These are phyloP conservation scores for Tachycineta bicolor DNA, from an alignment of 2,113 vertebrate genomes.

Conservation along the genomic window DNA sequence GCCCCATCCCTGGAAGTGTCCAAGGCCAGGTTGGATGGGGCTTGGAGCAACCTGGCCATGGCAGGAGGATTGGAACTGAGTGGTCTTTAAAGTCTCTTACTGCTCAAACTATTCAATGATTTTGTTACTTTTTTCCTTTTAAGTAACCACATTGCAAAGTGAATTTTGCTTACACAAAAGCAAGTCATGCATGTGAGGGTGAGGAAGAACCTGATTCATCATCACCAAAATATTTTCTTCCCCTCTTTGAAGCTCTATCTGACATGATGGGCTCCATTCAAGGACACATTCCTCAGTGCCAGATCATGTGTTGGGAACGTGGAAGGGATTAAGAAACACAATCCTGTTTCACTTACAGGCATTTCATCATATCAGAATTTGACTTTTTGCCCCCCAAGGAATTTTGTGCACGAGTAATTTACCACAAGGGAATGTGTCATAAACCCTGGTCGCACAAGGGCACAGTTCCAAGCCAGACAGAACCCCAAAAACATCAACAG, in stretches of 20 bases:
- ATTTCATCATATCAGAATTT: not conserved
- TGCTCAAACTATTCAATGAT: not conserved
- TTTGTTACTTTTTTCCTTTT: not conserved
- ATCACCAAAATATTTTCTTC: not conserved
- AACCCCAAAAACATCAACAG: not conserved
- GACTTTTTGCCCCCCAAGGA: not conserved
- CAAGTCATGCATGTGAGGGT: not conserved
- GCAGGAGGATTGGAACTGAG: not conserved
- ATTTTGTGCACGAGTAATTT: not conserved
- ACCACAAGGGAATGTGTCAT: not conserved
- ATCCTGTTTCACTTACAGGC: not conserved
- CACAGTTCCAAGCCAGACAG: not conserved
- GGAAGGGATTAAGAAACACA: not conserved
- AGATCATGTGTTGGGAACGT: rapidly evolving
- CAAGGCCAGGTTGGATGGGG: not conserved
- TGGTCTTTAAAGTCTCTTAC: not conserved
- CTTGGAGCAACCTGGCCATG: not conserved
- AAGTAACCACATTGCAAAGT: not conserved
- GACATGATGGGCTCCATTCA: not conserved
- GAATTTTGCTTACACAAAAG: not conserved
- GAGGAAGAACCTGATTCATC: not conserved
- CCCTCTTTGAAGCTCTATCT: not conserved
- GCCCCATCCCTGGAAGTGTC: not conserved
- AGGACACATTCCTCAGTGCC: not conserved
- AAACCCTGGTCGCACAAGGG: not conserved